These are phyloP conservation scores for Thymallus thymallus DNA, from an alignment of 2,113 vertebrate species.

Conservation along the genomic window DNA sequence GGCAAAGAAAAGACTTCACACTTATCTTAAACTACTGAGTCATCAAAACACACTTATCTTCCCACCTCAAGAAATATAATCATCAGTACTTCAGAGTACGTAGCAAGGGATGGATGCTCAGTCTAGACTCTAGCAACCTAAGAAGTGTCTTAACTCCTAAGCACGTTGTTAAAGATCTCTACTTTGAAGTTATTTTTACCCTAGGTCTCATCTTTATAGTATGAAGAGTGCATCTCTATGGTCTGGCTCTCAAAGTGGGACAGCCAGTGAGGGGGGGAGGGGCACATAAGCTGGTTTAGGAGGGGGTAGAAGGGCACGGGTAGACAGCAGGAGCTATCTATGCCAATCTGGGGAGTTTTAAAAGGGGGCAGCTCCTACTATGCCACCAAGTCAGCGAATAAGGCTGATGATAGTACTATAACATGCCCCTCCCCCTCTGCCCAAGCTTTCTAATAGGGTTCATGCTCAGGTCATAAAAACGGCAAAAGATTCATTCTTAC, in stretches of 20 bases:
- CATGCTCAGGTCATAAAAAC: constrained; percentile 68
- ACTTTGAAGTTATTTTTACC: constrained; percentile 57
- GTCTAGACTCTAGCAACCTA: constrained; percentile 45
- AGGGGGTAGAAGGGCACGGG: constrained; percentile 22
- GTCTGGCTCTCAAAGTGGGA: constrained; percentile 59
- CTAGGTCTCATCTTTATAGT: constrained; percentile 44
- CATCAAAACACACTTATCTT: constrained; percentile 34
- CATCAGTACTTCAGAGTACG: constrained; percentile 59
- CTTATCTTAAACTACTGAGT: constrained; percentile 54
- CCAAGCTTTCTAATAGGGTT: constrained; percentile 35
- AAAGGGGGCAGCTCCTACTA: constrained; percentile 38
- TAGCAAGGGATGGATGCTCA: constrained; percentile 43
- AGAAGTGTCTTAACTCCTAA: constrained; percentile 58
- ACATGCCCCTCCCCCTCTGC: constrained; percentile 17
- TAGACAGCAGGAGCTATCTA: constrained; percentile 30
- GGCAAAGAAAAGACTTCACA: constrained; percentile 59
- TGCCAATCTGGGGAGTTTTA: constrained; percentile 46
- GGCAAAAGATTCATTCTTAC: constrained; percentile 36
- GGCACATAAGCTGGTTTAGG: constrained; percentile 44
- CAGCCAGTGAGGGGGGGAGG: constrained; percentile 42
- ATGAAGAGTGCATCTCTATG: constrained; percentile 65
- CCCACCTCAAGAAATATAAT: constrained; percentile 56
- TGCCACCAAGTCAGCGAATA: constrained; percentile 40
- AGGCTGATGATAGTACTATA: constrained; percentile 19
- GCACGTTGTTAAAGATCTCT: constrained; percentile 59